Evolutionary conservation across 1,140 invertebrate genomes (phyloP).

Genomic region (Tetranychus cinnabarinus): DNA sequence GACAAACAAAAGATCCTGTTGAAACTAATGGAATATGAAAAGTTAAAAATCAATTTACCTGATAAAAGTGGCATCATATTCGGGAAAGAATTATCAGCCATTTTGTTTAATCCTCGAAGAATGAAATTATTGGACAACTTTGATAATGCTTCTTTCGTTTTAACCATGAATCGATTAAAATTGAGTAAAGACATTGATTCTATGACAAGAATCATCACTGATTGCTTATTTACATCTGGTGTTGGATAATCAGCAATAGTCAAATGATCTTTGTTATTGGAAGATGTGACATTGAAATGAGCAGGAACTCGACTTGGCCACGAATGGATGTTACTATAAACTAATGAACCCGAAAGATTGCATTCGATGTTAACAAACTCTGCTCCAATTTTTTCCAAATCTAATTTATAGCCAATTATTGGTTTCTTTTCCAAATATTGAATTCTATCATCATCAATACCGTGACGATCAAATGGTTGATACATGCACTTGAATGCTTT

Average conservation of each 20-base stretch:
- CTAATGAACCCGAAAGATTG: not conserved
- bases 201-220: constrained; percentile 6
- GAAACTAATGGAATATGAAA: not conserved
- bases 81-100: constrained; percentile 23
- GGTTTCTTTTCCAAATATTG: not conserved
- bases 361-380: not conserved
- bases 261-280: not conserved
- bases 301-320: not conserved
- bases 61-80: constrained; percentile 17
- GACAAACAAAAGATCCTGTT: not conserved
- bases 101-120: constrained; percentile 23
- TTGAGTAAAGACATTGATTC: constrained; percentile 6
- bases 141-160: constrained; percentile 1
- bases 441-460: not conserved
- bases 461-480: not conserved
- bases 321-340: not conserved
- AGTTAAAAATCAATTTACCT: not conserved
- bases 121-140: not conserved
- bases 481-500: not conserved
- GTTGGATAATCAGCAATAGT: not conserved
- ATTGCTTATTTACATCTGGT: not conserved
- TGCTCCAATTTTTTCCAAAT: not conserved
- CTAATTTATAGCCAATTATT: not conserved
- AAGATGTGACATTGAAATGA: not conserved
- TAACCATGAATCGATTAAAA: constrained; percentile 2